Conservation (phyloP, 2,113 vertebrate genomes). For the Notothenia rossii region DNA sequence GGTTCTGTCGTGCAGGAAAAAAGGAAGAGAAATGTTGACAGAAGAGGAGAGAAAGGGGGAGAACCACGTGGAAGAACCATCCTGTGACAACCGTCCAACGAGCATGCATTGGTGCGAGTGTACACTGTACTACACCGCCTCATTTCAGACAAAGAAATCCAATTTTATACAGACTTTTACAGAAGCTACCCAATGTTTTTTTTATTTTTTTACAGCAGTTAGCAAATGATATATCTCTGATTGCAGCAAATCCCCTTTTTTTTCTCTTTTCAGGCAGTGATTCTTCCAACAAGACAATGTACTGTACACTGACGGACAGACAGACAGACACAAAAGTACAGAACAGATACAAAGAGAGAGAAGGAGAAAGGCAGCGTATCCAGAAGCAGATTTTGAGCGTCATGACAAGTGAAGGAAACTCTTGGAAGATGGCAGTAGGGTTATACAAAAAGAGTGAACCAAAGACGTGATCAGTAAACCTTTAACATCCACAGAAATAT, state of each 20-base stretch:
- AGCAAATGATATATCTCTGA: slow-evolving; percentile 65
- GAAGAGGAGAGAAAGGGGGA: slow-evolving; percentile 36
- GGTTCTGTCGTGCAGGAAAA: slow-evolving; percentile 76
- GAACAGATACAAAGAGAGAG: slow-evolving; percentile 63
- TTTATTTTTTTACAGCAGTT: slow-evolving; percentile 63
- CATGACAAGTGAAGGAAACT: slow-evolving; percentile 68
- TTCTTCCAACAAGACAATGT: slow-evolving; percentile 75
- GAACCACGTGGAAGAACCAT: slow-evolving; percentile 75
- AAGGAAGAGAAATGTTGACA: slow-evolving; percentile 56
- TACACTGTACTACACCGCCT: slow-evolving; percentile 55
- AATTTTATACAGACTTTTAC: slow-evolving; percentile 66
- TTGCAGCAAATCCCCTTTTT: slow-evolving; percentile 59
- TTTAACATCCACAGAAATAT: slow-evolving; percentile 81
- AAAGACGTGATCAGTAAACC: slow-evolving; percentile 73
- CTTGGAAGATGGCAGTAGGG: slow-evolving; percentile 82
- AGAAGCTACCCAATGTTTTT: slow-evolving; percentile 61
- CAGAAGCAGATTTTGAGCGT: slow-evolving; percentile 71
- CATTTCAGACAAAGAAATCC: slow-evolving; percentile 54
- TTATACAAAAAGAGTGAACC: slow-evolving; percentile 74
- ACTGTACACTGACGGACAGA: slow-evolving; percentile 71
- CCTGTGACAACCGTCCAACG: slow-evolving; percentile 74
- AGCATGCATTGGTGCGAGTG: slow-evolving; percentile 84
- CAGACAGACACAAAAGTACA: slow-evolving; percentile 72
- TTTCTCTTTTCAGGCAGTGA: slow-evolving; percentile 72
- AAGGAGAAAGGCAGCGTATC: slow-evolving; percentile 67